Evolutionary conservation across 2,797 vertebrate species (phyloP).

Genomic region (Monodelphis domestica): DNA sequence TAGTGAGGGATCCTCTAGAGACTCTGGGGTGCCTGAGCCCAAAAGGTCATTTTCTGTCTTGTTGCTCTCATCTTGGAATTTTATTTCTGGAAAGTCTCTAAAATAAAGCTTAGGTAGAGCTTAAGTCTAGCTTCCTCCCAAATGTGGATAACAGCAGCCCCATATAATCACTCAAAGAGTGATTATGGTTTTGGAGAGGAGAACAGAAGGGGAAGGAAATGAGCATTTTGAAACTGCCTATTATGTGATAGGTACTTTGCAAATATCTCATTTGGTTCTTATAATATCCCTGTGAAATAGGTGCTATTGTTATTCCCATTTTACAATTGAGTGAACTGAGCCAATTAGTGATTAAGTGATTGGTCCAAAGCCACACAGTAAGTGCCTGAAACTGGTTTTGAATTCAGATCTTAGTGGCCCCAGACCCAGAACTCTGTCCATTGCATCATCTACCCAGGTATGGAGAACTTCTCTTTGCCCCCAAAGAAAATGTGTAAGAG

Average conservation of each 20-base stretch:
- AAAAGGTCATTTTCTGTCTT: too few relatives aligned
- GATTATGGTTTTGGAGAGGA: neutral
- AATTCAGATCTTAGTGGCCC: neutral
- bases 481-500: neutral
- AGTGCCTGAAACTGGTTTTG: neutral
- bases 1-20: too few relatives aligned
- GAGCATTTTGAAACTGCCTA: neutral
- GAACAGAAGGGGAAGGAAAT: neutral
- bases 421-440: neutral
- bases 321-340: neutral
- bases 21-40: too few relatives aligned
- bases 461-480: neutral
- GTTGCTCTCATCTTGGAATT: neutral
- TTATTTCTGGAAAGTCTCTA: neutral
- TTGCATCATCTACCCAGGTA: neutral
- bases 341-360: neutral
- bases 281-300: neutral
- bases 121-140: neutral
- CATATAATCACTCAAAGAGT: neutral
- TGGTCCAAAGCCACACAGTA: neutral
- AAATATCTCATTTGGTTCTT: neutral
- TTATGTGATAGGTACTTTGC: neutral
- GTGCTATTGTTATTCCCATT: neutral
- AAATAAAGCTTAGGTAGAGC: neutral
- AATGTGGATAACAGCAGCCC: neutral